Conservation (phyloP, 2,888 invertebrate species). For the Aphidius colemani region DNA sequence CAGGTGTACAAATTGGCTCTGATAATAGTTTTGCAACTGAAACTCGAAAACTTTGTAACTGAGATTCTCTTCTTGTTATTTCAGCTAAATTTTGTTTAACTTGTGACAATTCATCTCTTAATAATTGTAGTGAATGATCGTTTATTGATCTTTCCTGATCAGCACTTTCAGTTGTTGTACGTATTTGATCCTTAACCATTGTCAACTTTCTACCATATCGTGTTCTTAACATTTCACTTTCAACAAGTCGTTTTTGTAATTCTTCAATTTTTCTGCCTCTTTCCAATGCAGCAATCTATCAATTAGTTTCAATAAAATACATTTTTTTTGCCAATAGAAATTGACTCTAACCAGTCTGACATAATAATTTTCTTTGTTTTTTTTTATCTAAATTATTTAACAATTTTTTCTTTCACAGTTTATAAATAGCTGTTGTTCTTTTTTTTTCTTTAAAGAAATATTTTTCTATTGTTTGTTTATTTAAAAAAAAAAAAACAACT, state of each 20-base stretch:
- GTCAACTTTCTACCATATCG: slow-evolving; percentile 75
- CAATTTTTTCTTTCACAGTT: too few species aligned
- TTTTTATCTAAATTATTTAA: background rate
- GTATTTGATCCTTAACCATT: slow-evolving; percentile 74
- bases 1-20: slow-evolving; percentile 73
- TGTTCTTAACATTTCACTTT: slow-evolving; percentile 77
- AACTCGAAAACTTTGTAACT: slow-evolving; percentile 77
- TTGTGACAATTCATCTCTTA: slow-evolving; percentile 77
- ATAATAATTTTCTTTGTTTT: background rate
- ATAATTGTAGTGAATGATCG: slow-evolving; percentile 72
- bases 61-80: slow-evolving; percentile 72
- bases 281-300: slow-evolving; percentile 76
- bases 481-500: too few species aligned
- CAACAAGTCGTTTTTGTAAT: slow-evolving; percentile 78
- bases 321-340: background rate
- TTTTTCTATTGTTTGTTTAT: too few species aligned
- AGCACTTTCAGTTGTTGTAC: slow-evolving; percentile 69
- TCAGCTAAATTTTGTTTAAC: slow-evolving; percentile 77
- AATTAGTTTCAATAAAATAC: background rate
- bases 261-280: slow-evolving; percentile 84
- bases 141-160: slow-evolving; percentile 72
- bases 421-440: too few species aligned
- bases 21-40: slow-evolving; percentile 76
- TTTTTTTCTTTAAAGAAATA: too few species aligned
- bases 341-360: background rate